Evolutionary conservation across 2,113 vertebrate genomes (phyloP).

Genomic region (Lagopus leucura): DNA sequence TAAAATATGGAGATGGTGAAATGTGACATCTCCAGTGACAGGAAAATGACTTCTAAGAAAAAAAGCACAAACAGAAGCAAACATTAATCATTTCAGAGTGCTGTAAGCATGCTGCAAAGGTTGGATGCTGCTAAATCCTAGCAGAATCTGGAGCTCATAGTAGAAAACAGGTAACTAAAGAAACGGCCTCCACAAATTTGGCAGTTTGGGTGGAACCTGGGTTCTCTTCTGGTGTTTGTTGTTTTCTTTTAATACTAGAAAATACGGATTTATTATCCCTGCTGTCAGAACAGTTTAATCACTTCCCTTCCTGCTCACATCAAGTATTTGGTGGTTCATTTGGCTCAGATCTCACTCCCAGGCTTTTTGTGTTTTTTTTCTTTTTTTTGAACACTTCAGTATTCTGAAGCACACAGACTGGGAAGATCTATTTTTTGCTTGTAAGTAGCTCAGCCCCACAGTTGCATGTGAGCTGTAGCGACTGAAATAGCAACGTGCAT

Average conservation of each 20-base stretch:
- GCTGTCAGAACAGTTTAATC: neutral
- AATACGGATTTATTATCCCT: neutral
- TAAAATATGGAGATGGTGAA: neutral
- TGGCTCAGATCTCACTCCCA: neutral
- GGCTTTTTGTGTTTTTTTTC: neutral
- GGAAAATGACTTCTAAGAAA: neutral
- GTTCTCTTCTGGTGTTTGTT: neutral
- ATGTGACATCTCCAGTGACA: neutral
- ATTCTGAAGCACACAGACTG: neutral
- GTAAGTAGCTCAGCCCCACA: neutral
- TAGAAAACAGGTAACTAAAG: neutral
- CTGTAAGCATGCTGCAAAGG: neutral
- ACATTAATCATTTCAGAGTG: neutral
- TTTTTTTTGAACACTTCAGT: neutral
- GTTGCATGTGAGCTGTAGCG: neutral
- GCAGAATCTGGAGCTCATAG: neutral
- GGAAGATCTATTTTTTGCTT: conserved; percentile 10
- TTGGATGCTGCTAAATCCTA: neutral
- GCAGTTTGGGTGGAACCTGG: neutral
- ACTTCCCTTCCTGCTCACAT: neutral
- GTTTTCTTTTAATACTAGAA: neutral
- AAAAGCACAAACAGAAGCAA: neutral
- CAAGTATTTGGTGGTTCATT: neutral
- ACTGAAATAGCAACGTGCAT: conserved; percentile 18
- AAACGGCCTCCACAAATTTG: neutral